Conservation (phyloP, 2,797 vertebrate species). For the Sebastes trivittatus region DNA sequence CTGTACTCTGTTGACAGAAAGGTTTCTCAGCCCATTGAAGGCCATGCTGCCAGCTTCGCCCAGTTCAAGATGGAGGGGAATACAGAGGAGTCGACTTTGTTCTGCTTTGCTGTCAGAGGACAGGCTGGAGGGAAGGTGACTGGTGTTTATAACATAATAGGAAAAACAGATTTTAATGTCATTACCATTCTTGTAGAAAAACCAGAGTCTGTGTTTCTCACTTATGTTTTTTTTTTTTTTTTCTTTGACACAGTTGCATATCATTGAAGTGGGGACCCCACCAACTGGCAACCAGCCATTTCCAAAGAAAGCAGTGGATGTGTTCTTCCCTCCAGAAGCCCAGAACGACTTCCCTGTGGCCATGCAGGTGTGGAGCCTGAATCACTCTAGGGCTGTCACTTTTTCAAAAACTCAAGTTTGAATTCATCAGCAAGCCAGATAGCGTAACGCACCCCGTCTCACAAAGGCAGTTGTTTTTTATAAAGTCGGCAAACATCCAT, state of each 20-base stretch:
- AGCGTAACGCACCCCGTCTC: not conserved
- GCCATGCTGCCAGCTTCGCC: slow-evolving; percentile 96
- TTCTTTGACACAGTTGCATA: slow-evolving; percentile 87
- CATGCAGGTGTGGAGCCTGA: slow-evolving; percentile 89
- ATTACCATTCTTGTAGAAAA: not conserved
- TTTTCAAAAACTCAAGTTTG: not conserved
- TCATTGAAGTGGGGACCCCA: slow-evolving; percentile 98
- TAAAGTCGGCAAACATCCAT: not conserved
- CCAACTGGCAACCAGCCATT: slow-evolving; percentile 97
- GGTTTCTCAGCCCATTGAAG: slow-evolving; percentile 98
- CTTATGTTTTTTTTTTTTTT: not conserved
- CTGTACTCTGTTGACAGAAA: slow-evolving; percentile 98
- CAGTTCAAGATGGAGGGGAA: slow-evolving; percentile 99
- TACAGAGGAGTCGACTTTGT: slow-evolving; percentile 95
- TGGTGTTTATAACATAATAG: not conserved
- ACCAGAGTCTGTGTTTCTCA: not conserved
- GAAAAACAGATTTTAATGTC: not conserved
- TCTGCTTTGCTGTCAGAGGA: slow-evolving; percentile 97
- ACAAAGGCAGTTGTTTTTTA: not conserved
- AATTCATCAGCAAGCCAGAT: not conserved
- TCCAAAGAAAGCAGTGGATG: slow-evolving; percentile 98
- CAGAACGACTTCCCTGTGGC: slow-evolving; percentile 99
- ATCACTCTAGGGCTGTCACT: not conserved
- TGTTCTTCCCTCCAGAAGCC: slow-evolving; percentile 98
- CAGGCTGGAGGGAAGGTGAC: slow-evolving; percentile 98